Base-by-base conservation (phyloP, 2,113 vertebrate species). In the Atractosteus spatula region DNA sequence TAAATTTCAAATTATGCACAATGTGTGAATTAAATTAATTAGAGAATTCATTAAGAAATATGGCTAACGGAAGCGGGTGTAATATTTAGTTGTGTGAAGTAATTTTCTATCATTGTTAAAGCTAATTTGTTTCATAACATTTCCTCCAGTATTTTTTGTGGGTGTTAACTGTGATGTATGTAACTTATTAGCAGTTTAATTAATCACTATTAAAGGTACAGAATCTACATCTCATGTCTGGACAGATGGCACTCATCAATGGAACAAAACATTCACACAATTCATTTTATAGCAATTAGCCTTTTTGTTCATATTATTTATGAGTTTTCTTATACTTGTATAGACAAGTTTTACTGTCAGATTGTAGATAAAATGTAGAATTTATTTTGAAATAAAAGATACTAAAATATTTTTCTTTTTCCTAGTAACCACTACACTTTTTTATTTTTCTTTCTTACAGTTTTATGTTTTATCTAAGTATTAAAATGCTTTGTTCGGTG, bases 151-250 rank as follows among this genome's bases (percentile, higher is more conserved):
- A 91, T 89, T 94, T 91, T 80, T 91, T 89, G 88, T 85, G 85
- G 68, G 83, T 87, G 78, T 85, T 89, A 89, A 83, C 87, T 88
- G 92, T 95, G 92, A 95, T 96, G 89, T 93, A 95, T 96, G 88
- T 86, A 91, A 91, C 94, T 96, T 96, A 95, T 96, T 97, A 94
- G 92, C 89, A 89, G 89, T 94, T 95, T 92, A 94, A 97, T 96
- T 96, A 96, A 96, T 96, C 96, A 93, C 90, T 94, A 94, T 96
- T 95, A 94, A 86, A 91, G 80, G 91, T 88, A 86, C 83, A 81
- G 89, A 92, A 92, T 92, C 90, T 94, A 87, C 87, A 84, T 88
- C 86, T 85, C 89, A 82, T 90, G 89, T 90, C 90, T 93, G 91
- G 93, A 92, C 96, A 98, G 95, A 98, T 96, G 96, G 93, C 79